Percentiles rank a stretch among this genome's conserved stretches.
These are phyloP conservation scores for Sminthurinus aureus DNA, from an alignment of 2,888 invertebrate genomes.

Conservation along the genomic window DNA sequence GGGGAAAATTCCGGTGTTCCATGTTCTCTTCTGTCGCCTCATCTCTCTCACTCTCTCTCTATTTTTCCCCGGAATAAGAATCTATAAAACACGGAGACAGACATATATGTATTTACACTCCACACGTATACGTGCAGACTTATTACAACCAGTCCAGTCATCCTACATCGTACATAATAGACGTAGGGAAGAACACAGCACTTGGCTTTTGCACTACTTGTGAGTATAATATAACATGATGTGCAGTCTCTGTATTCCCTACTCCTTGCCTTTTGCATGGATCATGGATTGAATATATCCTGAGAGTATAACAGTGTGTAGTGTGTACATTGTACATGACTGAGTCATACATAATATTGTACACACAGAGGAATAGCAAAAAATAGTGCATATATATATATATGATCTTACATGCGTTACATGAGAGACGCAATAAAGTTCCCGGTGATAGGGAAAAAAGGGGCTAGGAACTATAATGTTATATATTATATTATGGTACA, in stretches of 20 bases:
- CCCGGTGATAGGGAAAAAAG: slow-evolving; percentile 23
- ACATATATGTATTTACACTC: not conserved
- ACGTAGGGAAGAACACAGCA: not conserved
- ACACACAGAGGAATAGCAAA: too few relatives aligned
- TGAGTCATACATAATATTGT: not conserved
- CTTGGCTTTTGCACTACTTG: not conserved
- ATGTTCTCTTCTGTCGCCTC: not conserved
- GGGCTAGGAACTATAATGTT: not conserved
- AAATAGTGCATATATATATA: too few relatives aligned
- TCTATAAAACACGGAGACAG: not conserved
- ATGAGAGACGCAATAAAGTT: slow-evolving; percentile 19
- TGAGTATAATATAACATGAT: too few relatives aligned
- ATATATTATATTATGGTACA: not conserved
- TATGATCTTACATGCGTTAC: not conserved
- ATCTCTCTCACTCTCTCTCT: not conserved
- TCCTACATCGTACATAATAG: too few relatives aligned
- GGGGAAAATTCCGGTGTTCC: not conserved
- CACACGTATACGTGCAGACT: too few relatives aligned
- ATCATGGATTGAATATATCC: not conserved
- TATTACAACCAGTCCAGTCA: too few relatives aligned
- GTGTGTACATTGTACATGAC: too few relatives aligned
- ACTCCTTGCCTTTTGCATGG: not conserved
- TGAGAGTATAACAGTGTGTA: too few relatives aligned
- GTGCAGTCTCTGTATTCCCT: not conserved
- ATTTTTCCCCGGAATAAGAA: not conserved